These are phyloP conservation scores for Enchytraeus crypticus DNA, from an alignment of 2,888 invertebrate species.

Conservation along the genomic window DNA sequence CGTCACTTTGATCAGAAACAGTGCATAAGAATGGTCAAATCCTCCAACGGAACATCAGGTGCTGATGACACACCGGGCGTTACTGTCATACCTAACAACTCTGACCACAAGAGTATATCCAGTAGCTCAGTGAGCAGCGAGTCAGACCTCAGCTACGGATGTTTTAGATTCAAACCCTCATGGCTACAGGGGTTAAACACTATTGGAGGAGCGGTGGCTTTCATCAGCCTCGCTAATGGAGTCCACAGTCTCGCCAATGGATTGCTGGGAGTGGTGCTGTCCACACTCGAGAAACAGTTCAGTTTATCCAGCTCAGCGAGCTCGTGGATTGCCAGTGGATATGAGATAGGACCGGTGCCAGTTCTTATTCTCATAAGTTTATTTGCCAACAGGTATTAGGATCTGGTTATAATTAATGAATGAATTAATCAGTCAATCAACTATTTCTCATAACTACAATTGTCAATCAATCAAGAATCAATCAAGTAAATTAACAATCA, in stretches of 20 bases:
- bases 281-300: slow-evolving; percentile 41
- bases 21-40: too few relatives aligned
- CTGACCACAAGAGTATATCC: too few relatives aligned
- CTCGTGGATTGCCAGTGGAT: slow-evolving; percentile 40
- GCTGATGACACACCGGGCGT: too few relatives aligned
- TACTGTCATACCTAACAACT: too few relatives aligned
- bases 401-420: not conserved
- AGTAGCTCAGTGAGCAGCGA: too few relatives aligned
- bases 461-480: not conserved
- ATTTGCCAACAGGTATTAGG: slow-evolving; percentile 17
- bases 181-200: slow-evolving; percentile 18
- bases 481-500: not conserved
- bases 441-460: not conserved
- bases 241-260: slow-evolving; percentile 17
- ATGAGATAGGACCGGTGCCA: slow-evolving; percentile 41
- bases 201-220: slow-evolving; percentile 13
- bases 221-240: slow-evolving; percentile 17
- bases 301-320: slow-evolving; percentile 38
- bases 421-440: not conserved
- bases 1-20: too few relatives aligned
- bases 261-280: slow-evolving; percentile 33
- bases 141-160: slow-evolving; percentile 12
- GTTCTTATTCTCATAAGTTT: slow-evolving; percentile 32
- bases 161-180: slow-evolving; percentile 4
- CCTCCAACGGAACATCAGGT: too few relatives aligned